Evolutionary conservation across 1,140 invertebrate genomes (phyloP).

Genomic region (Zaprionus taronus): DNA sequence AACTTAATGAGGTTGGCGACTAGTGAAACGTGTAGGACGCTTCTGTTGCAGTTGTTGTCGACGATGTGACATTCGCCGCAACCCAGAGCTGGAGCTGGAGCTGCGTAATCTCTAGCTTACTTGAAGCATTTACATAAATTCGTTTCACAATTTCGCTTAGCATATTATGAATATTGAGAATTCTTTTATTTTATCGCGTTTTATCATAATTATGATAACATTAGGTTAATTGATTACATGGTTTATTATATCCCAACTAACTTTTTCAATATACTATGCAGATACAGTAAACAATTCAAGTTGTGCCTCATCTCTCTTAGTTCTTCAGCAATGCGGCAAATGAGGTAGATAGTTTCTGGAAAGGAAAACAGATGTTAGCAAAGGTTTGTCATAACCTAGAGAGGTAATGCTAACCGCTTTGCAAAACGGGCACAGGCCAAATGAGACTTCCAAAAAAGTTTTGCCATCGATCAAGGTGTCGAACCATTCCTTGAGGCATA

Average conservation of each 20-base stretch:
- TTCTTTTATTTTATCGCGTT: slow-evolving; percentile 16
- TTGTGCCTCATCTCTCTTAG: slow-evolving; percentile 22
- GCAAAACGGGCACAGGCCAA: slow-evolving; percentile 78
- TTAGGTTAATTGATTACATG: not conserved
- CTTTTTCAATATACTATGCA: slow-evolving; percentile 12
- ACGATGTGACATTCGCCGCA: slow-evolving; percentile 1
- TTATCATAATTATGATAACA: slow-evolving; percentile 51
- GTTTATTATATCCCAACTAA: slow-evolving; percentile 5
- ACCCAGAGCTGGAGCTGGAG: slow-evolving; percentile 8
- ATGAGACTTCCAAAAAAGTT: slow-evolving; percentile 72
- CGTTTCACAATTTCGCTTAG: slow-evolving; percentile 44
- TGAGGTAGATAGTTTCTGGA: slow-evolving; percentile 78
- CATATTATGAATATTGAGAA: slow-evolving; percentile 18
- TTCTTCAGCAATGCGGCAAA: slow-evolving; percentile 65
- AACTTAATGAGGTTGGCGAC: slow-evolving; percentile 71
- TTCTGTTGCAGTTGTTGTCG: slow-evolving; percentile 42
- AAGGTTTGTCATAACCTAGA: not conserved
- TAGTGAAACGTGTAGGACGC: slow-evolving; percentile 58
- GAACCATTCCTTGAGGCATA: slow-evolving; percentile 80
- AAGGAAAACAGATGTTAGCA: not conserved
- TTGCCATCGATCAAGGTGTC: slow-evolving; percentile 68
- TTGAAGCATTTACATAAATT: slow-evolving; percentile 39
- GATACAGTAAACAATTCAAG: not conserved
- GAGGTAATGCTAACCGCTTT: slow-evolving; percentile 62
- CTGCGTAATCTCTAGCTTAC: slow-evolving; percentile 28